Percentiles rank a stretch among this genome's conserved stretches.
Evolutionary conservation across 2,113 vertebrate genomes (phyloP).

Genomic region (rabbit (Oryctolagus cuniculus)): mOryCun1.1 NC_091447.1:50480001-50480500

Average conservation of each 20-base stretch:
- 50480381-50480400: background rate
- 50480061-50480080: constrained; percentile 18
- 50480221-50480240: constrained; percentile 4
- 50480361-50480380: background rate
- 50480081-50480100: background rate
- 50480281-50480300: background rate
- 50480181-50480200: background rate
- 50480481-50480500: background rate
- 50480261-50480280: background rate
- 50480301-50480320: background rate
- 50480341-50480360: background rate
- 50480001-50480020: constrained; percentile 15
- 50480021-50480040: background rate
- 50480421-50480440: background rate
- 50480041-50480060: background rate
- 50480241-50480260: constrained; percentile 19
- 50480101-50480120: constrained; percentile 39
- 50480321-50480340: background rate
- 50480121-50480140: background rate
- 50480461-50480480: background rate
- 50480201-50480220: background rate
- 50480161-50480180: background rate
- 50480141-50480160: constrained; percentile 20
- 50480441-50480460: constrained; percentile 3
- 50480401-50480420: background rate